These are phyloP conservation scores for Porites australiensis DNA, from an alignment of 64 coral and sea anemone species.

Conservation along the genomic window DNA sequence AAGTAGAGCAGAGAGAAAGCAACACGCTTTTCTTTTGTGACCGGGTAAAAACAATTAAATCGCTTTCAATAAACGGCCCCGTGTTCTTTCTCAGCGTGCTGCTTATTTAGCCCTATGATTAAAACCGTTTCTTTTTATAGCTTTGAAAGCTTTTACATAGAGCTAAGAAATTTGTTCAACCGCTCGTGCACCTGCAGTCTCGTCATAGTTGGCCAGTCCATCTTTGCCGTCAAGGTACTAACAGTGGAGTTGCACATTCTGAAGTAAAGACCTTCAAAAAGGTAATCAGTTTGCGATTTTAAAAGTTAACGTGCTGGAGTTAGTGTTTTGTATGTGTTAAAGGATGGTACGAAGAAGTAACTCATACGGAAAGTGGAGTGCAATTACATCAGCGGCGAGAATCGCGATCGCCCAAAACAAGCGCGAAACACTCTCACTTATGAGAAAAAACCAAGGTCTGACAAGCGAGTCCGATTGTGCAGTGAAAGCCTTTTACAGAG, in stretches of 20 bases:
- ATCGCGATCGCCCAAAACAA: conserved; percentile 31
- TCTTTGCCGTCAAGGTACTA: no score
- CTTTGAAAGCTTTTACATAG: not conserved
- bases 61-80: not conserved
- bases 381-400: not conserved
- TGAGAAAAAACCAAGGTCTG: not conserved
- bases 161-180: no score
- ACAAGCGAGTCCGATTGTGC: not conserved
- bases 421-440: conserved; percentile 10
- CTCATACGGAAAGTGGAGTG: not conserved
- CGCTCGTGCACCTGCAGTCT: no score
- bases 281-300: no score
- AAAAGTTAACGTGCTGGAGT: not conserved
- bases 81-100: not conserved
- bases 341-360: not conserved
- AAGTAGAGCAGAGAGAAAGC: not conserved
- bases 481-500: conserved; percentile 8
- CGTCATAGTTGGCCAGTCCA: no score
- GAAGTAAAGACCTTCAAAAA: no score
- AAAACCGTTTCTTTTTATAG: not conserved
- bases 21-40: not conserved
- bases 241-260: no score
- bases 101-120: not conserved
- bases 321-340: not conserved
- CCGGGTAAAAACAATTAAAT: not conserved